A percentile compares a stretch with the other conserved stretches of the same genome.
These are phyloP conservation scores for Muntiacus reevesi DNA, from an alignment of 2,113 vertebrate genomes.

Conservation along the genomic window DNA sequence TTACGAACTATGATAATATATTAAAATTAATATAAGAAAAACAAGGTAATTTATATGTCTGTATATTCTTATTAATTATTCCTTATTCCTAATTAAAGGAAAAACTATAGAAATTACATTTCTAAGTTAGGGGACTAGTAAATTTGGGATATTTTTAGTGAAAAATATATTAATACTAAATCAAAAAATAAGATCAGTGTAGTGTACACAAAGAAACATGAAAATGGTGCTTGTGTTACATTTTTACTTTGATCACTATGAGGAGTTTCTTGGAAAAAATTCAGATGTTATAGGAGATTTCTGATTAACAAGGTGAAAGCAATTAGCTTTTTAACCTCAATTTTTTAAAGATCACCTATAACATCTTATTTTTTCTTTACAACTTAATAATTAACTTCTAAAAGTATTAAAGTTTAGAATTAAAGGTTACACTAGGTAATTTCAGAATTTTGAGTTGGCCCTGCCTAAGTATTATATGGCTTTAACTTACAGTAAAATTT, in stretches of 20 bases:
- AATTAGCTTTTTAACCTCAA: background rate
- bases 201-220: background rate
- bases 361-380: background rate
- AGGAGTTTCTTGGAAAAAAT: background rate
- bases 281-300: background rate
- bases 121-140: background rate
- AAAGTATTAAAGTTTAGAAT: background rate
- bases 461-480: background rate
- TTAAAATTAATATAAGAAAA: background rate
- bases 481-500: background rate
- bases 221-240: background rate
- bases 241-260: background rate
- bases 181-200: background rate
- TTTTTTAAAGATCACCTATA: constrained; percentile 12
- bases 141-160: background rate
- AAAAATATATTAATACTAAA: background rate
- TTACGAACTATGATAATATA: constrained; percentile 11
- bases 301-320: background rate
- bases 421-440: background rate
- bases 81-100: background rate
- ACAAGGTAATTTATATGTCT: constrained; percentile 2
- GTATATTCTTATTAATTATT: background rate
- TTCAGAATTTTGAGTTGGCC: background rate
- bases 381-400: constrained; percentile 11
- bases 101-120: background rate